Base-by-base conservation (phyloP, 2,888 invertebrate genomes). In the Erebia palarica region DNA sequence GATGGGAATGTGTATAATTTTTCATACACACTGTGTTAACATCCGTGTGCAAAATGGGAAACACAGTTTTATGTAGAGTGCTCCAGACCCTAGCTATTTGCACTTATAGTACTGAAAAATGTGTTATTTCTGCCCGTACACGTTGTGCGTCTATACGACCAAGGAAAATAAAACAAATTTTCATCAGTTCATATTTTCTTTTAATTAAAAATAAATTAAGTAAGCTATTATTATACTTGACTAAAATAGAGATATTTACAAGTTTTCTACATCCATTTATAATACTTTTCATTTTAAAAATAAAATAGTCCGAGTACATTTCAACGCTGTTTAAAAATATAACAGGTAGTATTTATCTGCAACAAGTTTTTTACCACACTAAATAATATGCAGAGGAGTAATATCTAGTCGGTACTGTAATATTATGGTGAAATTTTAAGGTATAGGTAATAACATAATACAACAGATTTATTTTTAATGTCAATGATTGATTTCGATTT, bases 401-500 rank as follows among this genome's bases (percentile, higher is more conserved):
- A 75, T 21, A 58, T 64, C 71, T 75, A 76, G 58, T 76, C 74
- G 63, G 49, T 63, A 21, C 44, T 14, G 13, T 10, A 13, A 13
- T 47, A 42, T 16, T n/a, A 7, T 49, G 18, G 11, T 21, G 44
- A 47, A 18, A 47, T 47, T 10, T 63, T 47, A 21, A 16, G 18
- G 8, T 7, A 14, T 14, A 13, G 14, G n/a, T 11, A 47, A 36
- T 16, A 14, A 21, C 1, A 58, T 10, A 55, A 51, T 51, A 1
- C 36, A 36, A 36, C 36, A 36, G 7, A 36, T 1, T 36, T 36
- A 36, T 36, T 36, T 5, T 36, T 7, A 36, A 36, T 36, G 5
- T 36, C 36, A 36, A 36, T 36, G 36, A 36, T 51, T 51, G 51
- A 51, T 53, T 16, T 16, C 16, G 53, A 53, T 53, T 53, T 16